Conservation (phyloP, 1,140 invertebrate species). For the Pogonus chalceus region DNA sequence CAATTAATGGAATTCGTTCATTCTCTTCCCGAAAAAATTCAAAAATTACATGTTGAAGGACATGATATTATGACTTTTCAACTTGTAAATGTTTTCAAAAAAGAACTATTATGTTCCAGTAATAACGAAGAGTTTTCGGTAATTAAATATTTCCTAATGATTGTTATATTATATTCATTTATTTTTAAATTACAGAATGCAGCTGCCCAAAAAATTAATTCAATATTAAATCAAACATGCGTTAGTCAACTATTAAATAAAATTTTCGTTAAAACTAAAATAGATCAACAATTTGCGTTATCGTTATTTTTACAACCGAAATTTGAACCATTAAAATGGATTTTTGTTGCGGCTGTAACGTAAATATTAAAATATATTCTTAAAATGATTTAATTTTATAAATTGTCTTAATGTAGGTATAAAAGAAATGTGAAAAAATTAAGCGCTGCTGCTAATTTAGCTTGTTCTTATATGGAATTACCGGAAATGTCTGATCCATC, state of each 20-base stretch:
- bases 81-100: not conserved
- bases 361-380: not conserved
- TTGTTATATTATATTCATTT: not conserved
- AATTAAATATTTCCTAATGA: not conserved
- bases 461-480: slow-evolving; percentile 8
- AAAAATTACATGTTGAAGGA: not conserved
- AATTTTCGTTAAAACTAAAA: not conserved
- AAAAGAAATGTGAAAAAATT: slow-evolving; percentile 21
- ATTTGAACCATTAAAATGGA: not conserved
- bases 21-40: not conserved
- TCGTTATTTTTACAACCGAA: not conserved
- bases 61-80: not conserved
- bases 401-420: slow-evolving; percentile 7
- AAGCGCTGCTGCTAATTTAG: slow-evolving; percentile 14
- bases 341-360: not conserved
- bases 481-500: not conserved
- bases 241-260: not conserved
- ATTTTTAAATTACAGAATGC: not conserved
- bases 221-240: not conserved
- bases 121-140: not conserved
- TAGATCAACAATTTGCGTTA: not conserved
- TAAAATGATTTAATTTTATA: not conserved
- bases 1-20: not conserved
- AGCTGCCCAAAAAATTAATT: not conserved
- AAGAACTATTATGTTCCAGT: not conserved